Base-by-base conservation (phyloP, 2,113 vertebrate species). In the Sturnus vulgaris region DNA sequence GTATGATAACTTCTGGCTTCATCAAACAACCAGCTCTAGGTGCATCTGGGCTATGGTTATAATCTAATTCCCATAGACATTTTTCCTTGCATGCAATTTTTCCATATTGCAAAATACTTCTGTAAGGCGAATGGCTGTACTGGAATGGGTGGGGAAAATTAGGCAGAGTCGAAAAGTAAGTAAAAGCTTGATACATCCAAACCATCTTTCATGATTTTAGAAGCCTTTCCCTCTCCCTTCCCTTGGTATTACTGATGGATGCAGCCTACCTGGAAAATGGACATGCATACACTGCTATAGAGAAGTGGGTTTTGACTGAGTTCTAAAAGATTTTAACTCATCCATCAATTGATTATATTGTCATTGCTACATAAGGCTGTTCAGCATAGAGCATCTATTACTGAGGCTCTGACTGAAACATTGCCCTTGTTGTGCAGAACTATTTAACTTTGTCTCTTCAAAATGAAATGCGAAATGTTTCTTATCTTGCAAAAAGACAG, bases 271-370 rank as follows among this genome's bases (percentile, higher is more conserved):
- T 95, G 85, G 92, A 95, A 96, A 97, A 91, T 55, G 59, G 86
- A 80, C 92, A 81, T 2, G 21, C 82, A 59, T 72, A 50, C 1
- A 0, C 31, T 55, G 50, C 76, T 68, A 79, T 59, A 61, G 17
- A 91, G 83, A 82, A 83, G 47, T 63, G 40, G 31, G 28, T 90
- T 96, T 95, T 95, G 79, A 94, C 71, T 89, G 91, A 95, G 78
- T 95, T 93, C 84, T 94, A 30, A 80, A 90, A 92, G 92, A 96
- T 95, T 97, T 97, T 88, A 87, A 60, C 83, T 96, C 82, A 95
- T 95, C 87, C 81, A 94, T 97, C 96, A 93, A 86, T 96, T 92
- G 91, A 97, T 94, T 95, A 92, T 83, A 47, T 90, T 97, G 88
- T 96, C 92, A 90, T 96, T 90, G 92, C 76, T 89, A 90, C 75